These are phyloP conservation scores for Leucozona laternaria DNA, from an alignment of 2,888 invertebrate genomes.

Conservation along the genomic window DNA sequence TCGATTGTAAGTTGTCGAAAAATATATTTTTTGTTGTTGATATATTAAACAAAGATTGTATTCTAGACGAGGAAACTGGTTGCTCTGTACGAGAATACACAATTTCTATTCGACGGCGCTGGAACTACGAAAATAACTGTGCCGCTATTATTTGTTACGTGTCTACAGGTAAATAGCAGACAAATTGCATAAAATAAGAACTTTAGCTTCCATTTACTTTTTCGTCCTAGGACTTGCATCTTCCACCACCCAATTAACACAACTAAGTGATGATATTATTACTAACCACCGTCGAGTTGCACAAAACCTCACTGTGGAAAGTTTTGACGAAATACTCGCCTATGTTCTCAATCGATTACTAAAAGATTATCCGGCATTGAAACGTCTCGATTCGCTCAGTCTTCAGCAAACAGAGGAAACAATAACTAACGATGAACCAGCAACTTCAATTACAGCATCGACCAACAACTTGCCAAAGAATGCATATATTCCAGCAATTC, in stretches of 20 bases:
- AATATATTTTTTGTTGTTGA: background rate
- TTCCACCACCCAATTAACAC: conserved; percentile 83
- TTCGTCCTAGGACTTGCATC: conserved; percentile 81
- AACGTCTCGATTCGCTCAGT: conserved; percentile 75
- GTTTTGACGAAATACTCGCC: conserved; percentile 85
- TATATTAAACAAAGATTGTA: background rate
- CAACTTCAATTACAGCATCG: conserved; percentile 61
- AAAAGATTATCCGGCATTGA: conserved; percentile 83
- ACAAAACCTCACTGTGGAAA: conserved; percentile 83
- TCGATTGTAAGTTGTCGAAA: conserved; percentile 88
- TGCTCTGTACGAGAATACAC: conserved; percentile 92
- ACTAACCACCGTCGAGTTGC: conserved; percentile 81
- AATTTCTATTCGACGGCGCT: conserved; percentile 92
- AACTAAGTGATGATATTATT: conserved; percentile 83
- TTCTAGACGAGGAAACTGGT: conserved; percentile 94
- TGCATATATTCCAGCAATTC: conserved; percentile 86
- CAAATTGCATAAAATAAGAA: background rate
- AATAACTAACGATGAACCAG: conserved; percentile 77
- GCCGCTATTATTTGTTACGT: conserved; percentile 94
- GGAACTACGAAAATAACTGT: conserved; percentile 95
- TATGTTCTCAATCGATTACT: conserved; percentile 85
- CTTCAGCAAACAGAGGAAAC: conserved; percentile 80
- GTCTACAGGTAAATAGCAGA: conserved; percentile 85
- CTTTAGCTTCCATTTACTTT: background rate
- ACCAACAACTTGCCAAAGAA: conserved; percentile 68